Conservation (phyloP, 1,140 invertebrate genomes). For the Anastatus disparis region DNA sequence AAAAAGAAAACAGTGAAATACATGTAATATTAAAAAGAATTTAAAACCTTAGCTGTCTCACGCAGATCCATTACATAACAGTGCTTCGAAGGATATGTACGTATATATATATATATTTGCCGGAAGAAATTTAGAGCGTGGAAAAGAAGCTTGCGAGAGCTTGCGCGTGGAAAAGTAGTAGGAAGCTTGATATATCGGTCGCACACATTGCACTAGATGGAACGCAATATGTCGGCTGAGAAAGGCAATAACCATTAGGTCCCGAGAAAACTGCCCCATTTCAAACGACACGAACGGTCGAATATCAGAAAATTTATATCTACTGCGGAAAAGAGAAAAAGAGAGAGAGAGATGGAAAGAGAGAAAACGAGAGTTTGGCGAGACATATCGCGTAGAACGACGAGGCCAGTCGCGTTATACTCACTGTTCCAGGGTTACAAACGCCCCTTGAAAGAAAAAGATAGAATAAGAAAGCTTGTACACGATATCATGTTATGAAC, state of each 20-base stretch:
- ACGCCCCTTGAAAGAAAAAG: neutral
- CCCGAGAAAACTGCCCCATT: conserved; percentile 72
- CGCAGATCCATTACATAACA: neutral
- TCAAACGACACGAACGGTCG: conserved; percentile 71
- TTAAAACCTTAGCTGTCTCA: neutral
- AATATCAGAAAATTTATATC: conserved; percentile 72
- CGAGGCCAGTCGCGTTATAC: neutral
- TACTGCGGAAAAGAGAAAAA: conserved; percentile 31
- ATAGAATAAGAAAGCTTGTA: neutral
- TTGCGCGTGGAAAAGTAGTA: neutral
- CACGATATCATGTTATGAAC: conserved; percentile 24
- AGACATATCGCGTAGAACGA: conserved; percentile 47
- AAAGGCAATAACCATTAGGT: conserved; percentile 75
- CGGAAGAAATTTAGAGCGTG: conserved; percentile 26
- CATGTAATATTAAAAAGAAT: no score
- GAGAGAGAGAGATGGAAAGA: conserved; percentile 28
- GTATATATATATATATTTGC: neutral
- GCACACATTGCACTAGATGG: conserved; percentile 72
- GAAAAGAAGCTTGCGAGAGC: neutral
- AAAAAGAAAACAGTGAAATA: no score
- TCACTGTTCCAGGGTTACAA: neutral
- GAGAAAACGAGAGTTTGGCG: conserved; percentile 29
- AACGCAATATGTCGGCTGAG: conserved; percentile 73
- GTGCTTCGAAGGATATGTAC: neutral
- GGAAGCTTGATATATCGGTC: conserved; percentile 37